These are phyloP conservation scores for Nemotelus nigrinus DNA, from an alignment of 2,888 invertebrate species.

Conservation along the genomic window DNA sequence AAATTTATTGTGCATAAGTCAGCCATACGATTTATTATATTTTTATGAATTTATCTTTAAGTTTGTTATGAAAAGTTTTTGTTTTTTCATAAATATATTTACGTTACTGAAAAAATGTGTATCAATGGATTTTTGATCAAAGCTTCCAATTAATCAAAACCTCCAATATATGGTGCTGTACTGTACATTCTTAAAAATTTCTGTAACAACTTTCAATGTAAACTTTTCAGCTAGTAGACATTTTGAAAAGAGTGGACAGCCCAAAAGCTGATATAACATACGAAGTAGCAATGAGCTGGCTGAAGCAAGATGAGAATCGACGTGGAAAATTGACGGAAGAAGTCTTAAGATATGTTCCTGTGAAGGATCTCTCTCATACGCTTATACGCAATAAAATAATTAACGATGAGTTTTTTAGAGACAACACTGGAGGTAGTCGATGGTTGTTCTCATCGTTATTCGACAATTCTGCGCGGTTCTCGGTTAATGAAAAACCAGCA, in stretches of 20 bases:
- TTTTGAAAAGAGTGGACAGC: not conserved
- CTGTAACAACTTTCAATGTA: no score
- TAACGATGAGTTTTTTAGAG: not conserved
- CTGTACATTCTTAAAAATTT: no score
- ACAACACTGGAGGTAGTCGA: slow-evolving; percentile 7
- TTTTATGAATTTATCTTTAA: no score
- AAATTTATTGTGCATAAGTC: no score
- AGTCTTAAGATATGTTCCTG: slow-evolving; percentile 2
- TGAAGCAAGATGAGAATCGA: not conserved
- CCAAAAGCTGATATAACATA: slow-evolving; percentile 8
- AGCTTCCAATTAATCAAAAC: no score
- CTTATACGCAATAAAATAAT: slow-evolving; percentile 4
- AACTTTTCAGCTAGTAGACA: slow-evolving; percentile 10
- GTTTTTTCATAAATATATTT: no score
- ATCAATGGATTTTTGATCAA: no score
- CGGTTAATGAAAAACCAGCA: slow-evolving; percentile 8
- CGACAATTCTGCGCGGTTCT: not conserved
- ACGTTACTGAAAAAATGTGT: no score
- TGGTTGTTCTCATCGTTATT: slow-evolving; percentile 9
- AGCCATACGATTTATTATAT: no score
- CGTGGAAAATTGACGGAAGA: not conserved
- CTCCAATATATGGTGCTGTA: no score
- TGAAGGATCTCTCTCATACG: not conserved
- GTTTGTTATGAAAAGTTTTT: no score
- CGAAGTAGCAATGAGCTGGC: slow-evolving; percentile 20